phyloP scores from a whole-genome alignment of 2,888 invertebrate species.

The Embidobia sp. region DNA sequence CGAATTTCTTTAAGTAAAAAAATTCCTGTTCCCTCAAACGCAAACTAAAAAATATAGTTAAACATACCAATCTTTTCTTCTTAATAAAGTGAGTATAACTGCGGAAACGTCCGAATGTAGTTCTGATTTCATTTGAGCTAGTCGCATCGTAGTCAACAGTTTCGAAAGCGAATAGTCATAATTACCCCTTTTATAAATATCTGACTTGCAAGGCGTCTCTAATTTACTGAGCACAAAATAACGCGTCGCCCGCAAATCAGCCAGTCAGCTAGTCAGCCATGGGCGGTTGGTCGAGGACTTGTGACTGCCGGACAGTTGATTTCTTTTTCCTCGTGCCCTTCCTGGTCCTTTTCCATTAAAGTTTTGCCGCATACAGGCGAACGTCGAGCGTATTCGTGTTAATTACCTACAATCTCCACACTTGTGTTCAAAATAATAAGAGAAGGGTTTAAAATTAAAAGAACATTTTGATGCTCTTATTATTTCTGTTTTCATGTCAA shows the following conservation, averaged over 20 bases:
- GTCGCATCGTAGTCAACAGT: conserved; percentile 18
- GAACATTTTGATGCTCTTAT: conserved; percentile 33
- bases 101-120: not conserved
- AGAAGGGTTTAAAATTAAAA: conserved; percentile 49
- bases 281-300: conserved; percentile 51
- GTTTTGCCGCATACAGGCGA: conserved; percentile 64
- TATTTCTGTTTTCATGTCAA: conserved; percentile 44
- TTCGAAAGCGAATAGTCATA: conserved; percentile 66
- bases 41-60: no score
- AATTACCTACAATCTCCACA: conserved; percentile 70
- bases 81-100: no score
- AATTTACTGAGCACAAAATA: conserved; percentile 69
- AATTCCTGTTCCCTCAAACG: no score
- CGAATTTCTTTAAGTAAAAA: no score
- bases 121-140: conserved; percentile 11
- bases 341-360: conserved; percentile 53
- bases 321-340: conserved; percentile 60
- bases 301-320: conserved; percentile 53
- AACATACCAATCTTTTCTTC: no score
- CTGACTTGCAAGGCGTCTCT: conserved; percentile 74
- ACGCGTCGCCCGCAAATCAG: conserved; percentile 61
- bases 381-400: conserved; percentile 72
- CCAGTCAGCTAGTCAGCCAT: conserved; percentile 53
- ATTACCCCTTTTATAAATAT: conserved; percentile 78
- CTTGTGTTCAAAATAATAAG: conserved; percentile 52